Percentiles rank a stretch among this genome's conserved stretches.
These are phyloP conservation scores for Scolopax rusticola DNA, from an alignment of 2,797 vertebrate genomes.

Conservation along the genomic window DNA sequence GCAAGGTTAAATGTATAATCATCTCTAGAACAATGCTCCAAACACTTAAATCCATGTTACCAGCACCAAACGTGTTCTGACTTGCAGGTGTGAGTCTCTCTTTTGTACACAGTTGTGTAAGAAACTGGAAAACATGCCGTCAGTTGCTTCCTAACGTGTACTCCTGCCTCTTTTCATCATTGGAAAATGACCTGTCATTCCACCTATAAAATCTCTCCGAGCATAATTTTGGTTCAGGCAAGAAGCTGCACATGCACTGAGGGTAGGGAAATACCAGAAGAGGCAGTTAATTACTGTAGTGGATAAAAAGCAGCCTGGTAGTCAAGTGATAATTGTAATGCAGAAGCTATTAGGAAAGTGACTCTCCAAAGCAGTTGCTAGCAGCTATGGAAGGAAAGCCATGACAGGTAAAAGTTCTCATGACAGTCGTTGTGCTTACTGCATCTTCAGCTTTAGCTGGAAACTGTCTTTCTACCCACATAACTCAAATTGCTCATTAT, in stretches of 20 bases:
- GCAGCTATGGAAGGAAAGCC: background rate
- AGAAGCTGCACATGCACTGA: background rate
- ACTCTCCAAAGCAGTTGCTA: background rate
- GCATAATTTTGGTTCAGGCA: background rate
- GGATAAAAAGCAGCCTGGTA: slow-evolving; percentile 1
- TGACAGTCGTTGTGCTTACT: background rate
- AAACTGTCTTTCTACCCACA: background rate
- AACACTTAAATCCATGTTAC: background rate
- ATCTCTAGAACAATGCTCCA: background rate
- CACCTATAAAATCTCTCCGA: background rate
- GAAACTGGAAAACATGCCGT: background rate
- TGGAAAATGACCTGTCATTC: background rate
- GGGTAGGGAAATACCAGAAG: background rate
- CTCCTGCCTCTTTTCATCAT: background rate
- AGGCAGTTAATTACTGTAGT: slow-evolving; percentile 6
- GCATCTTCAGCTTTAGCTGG: background rate
- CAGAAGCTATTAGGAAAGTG: background rate
- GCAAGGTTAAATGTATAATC: background rate
- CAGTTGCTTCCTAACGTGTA: background rate
- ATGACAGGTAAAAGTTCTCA: background rate
- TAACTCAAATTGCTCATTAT: background rate
- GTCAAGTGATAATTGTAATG: slow-evolving; percentile 2
- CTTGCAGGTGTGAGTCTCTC: background rate
- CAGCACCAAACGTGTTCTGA: background rate
- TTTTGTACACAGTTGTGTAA: background rate